Evolutionary conservation across 2,888 invertebrate genomes (phyloP), one percentile per base, ranked within the genome.

Genomic region (Magallana nippona): DNA sequence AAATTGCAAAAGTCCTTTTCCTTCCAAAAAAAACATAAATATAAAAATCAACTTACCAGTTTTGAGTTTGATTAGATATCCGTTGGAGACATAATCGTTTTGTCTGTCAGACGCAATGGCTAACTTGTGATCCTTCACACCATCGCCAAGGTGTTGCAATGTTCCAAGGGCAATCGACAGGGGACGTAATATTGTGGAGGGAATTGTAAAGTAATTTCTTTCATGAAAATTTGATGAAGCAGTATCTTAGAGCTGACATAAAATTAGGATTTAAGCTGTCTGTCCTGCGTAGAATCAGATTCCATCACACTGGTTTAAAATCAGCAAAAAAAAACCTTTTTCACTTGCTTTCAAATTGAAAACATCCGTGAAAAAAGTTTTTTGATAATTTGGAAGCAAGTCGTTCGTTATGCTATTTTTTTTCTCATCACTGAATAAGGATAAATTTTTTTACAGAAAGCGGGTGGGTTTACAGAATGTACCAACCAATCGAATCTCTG

Each of bases 141-240:
- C 71, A 71, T 32, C 71, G 11, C 1, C 32, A 32, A 71, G 71
- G 71, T 71, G 32, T 71, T 71, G 22, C 27, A 13, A 32, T 22
- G 32, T 15, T 71, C 71, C 19, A 27, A 71, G 27, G 15, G 71
- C 60, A 71, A 71, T 71, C 32, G 11, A 32, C 71, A 71, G 22
- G 71, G 71, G 71, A 71, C 15, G 71, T 71, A 71, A 2, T 71
- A 32, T 71, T 71, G 22, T 71, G 32, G 71, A 22, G 22, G 32
- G 71, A 71, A 71, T 71, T 58, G 80, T 80, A 57, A 80, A 80
- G 80, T 58, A 80, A 80, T 80, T 57, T 80, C 56, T 80, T 56
- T 58, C 57, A 80, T 80, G 58, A 80, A 80, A 57, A 80, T 57
- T 80, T 80, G 27, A 80, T 80, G 58, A 71, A 22, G 71, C 13